Percentiles rank a stretch among this genome's conserved stretches.
Conservation (phyloP, 37 sponge, comb jelly and placozoan genomes). For the Cladorhizidae sp. region DNA sequence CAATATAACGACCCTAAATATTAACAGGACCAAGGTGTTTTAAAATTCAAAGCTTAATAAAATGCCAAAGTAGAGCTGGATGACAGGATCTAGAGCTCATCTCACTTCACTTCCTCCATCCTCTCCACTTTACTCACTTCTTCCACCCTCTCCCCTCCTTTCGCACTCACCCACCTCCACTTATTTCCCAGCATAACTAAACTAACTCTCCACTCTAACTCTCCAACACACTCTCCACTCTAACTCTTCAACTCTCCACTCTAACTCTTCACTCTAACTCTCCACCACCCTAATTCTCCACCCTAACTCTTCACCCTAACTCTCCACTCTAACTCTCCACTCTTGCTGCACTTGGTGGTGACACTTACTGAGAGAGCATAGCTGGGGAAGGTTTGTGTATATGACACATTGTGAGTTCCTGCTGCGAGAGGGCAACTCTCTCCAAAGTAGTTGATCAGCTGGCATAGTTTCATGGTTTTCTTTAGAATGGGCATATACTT, state of each 20-base stretch:
- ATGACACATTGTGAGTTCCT: background rate
- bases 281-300: background rate
- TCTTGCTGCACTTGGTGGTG: no score
- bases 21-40: background rate
- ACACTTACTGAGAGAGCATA: slow-evolving; percentile 6
- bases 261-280: background rate
- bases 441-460: background rate
- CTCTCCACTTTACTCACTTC: no score
- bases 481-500: slow-evolving; percentile 10
- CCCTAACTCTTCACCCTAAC: background rate
- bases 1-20: slow-evolving; percentile 47
- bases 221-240: no score
- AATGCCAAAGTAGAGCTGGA: no score
- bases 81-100: no score
- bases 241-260: background rate
- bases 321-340: no score
- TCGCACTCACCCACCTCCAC: no score
- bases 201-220: background rate
- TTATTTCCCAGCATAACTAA: no score
- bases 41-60: background rate
- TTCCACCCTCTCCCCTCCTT: no score
- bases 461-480: background rate
- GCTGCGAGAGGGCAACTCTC: slow-evolving; percentile 7
- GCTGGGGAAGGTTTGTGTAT: background rate
- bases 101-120: no score